Conservation (phyloP, 2,888 invertebrate species). For the Cerastoderma edule region DNA sequence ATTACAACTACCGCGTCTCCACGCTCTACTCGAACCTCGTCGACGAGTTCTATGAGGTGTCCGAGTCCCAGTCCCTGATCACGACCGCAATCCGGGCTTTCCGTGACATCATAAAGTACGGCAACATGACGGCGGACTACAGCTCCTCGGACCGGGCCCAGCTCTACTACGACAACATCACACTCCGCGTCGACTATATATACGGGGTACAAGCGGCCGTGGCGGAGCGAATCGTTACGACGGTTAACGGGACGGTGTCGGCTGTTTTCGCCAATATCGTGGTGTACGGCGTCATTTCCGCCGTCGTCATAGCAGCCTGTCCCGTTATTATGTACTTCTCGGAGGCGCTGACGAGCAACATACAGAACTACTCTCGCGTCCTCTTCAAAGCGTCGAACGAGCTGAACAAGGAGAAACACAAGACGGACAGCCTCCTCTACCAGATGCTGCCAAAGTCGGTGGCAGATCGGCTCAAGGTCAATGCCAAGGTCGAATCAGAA, state of each 20-base stretch:
- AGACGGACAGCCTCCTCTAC: conserved; percentile 64
- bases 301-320: conserved; percentile 54
- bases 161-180: conserved; percentile 92
- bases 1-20: conserved; percentile 91
- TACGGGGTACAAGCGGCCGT: conserved; percentile 88
- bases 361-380: conserved; percentile 70
- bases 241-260: conserved; percentile 55
- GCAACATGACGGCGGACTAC: conserved; percentile 30
- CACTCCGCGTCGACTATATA: conserved; percentile 91
- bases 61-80: conserved; percentile 23
- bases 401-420: conserved; percentile 61
- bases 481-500: conserved; percentile 64
- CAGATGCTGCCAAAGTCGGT: conserved; percentile 72
- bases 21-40: conserved; percentile 92
- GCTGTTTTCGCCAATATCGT: conserved; percentile 84
- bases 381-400: conserved; percentile 68
- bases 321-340: conserved; percentile 57
- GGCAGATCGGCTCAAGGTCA: conserved; percentile 63
- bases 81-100: conserved; percentile 80
- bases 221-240: conserved; percentile 51
- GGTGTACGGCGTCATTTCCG: conserved; percentile 43
- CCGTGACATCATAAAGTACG: conserved; percentile 83
- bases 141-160: conserved; percentile 89
- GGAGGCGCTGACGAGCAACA: conserved; percentile 60
- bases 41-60: conserved; percentile 76